phyloP scores from a whole-genome alignment of 1,140 invertebrate genomes.

The Drosophila orena region DNA sequence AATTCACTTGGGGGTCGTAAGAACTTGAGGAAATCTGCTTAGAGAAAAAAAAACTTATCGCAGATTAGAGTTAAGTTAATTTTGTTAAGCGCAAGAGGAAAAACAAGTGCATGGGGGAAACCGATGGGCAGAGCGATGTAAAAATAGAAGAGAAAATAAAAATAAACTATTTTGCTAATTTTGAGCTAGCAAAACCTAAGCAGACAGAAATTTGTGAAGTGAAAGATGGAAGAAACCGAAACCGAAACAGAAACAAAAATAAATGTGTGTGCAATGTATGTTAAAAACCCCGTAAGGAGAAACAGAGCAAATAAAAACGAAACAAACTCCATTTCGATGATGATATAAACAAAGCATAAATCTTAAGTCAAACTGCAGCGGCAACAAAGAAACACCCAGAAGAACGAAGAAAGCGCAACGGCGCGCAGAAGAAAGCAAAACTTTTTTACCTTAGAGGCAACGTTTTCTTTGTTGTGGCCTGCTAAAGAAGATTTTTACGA shows the following conservation, averaged over 20 bases:
- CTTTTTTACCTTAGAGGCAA: slow-evolving; percentile 51
- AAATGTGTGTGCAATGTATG: slow-evolving; percentile 72
- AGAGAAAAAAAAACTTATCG: slow-evolving; percentile 18
- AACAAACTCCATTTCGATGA: slow-evolving; percentile 49
- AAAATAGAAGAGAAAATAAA: slow-evolving; percentile 40
- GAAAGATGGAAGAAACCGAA: slow-evolving; percentile 34
- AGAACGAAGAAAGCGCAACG: slow-evolving; percentile 21
- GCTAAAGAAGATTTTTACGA: slow-evolving; percentile 35
- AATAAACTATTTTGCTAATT: slow-evolving; percentile 51
- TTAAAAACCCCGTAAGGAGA: slow-evolving; percentile 48
- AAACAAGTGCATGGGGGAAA: slow-evolving; percentile 26
- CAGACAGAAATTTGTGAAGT: slow-evolving; percentile 47
- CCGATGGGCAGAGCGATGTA: slow-evolving; percentile 31
- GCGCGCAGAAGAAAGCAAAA: slow-evolving; percentile 10
- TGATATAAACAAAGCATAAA: slow-evolving; percentile 40
- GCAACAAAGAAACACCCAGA: slow-evolving; percentile 13
- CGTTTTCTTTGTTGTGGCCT: slow-evolving; percentile 31
- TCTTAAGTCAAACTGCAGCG: slow-evolving; percentile 40
- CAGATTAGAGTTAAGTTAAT: slow-evolving; percentile 48
- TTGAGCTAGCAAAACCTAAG: slow-evolving; percentile 43
- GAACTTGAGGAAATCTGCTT: slow-evolving; percentile 38
- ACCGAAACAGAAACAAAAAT: slow-evolving; percentile 28
- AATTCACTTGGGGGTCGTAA: slow-evolving; percentile 8
- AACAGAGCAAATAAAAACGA: slow-evolving; percentile 38
- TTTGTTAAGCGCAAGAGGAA: slow-evolving; percentile 34